Percentiles rank a stretch among this genome's conserved stretches.
These are phyloP conservation scores for Pseudeuparius sepicola DNA, from an alignment of 2,888 invertebrate genomes.

Conservation along the genomic window DNA sequence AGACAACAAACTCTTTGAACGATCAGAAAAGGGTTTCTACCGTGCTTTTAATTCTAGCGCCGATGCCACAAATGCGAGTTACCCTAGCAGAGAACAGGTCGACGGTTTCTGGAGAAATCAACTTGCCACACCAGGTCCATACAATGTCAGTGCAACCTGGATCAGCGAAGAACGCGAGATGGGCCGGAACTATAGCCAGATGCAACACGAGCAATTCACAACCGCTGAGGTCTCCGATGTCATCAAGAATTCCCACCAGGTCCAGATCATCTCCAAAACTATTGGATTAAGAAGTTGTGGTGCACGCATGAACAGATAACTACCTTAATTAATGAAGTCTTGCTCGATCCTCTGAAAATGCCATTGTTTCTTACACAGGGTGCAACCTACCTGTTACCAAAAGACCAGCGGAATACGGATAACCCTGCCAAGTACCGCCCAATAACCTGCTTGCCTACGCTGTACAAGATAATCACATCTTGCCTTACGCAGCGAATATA, in stretches of 20 bases:
- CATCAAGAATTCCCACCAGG: too few species aligned
- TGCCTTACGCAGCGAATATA: too few species aligned
- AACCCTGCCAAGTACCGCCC: slow-evolving; percentile 4
- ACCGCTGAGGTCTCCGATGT: too few species aligned
- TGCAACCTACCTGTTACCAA: slow-evolving; percentile 1
- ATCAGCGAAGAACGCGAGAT: not conserved
- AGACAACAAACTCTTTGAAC: not conserved
- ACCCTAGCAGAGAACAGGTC: not conserved
- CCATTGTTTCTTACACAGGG: slow-evolving; percentile 3
- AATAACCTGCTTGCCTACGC: slow-evolving; percentile 4
- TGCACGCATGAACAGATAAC: slow-evolving; percentile 2
- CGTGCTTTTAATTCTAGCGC: not conserved
- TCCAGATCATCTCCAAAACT: slow-evolving; percentile 1
- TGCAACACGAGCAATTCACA: not conserved
- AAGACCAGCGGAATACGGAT: slow-evolving; percentile 1
- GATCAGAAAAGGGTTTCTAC: not conserved
- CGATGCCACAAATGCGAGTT: not conserved
- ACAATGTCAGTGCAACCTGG: not conserved
- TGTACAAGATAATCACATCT: too few species aligned
- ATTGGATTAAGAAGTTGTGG: slow-evolving; percentile 1
- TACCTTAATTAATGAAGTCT: not conserved
- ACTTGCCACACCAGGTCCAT: not conserved
- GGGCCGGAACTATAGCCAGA: not conserved
- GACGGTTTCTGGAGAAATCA: not conserved
- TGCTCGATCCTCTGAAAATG: not conserved